phyloP scores from a whole-genome alignment of 1,140 invertebrate species.

The Triops cancriformis region DNA sequence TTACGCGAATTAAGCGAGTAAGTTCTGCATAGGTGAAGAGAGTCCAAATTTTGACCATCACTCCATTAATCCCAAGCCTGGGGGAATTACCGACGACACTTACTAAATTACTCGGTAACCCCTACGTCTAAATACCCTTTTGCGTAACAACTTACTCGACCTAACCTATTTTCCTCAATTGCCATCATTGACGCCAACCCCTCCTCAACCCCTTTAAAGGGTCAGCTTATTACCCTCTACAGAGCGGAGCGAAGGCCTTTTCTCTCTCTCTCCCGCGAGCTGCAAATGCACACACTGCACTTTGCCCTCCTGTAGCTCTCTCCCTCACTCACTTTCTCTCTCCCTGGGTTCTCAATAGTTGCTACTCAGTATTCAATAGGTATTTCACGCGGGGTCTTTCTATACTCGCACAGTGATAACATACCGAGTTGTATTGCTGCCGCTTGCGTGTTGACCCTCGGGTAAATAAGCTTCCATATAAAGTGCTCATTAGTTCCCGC shows the following conservation, averaged over 20 bases:
- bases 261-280: neutral
- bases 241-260: neutral
- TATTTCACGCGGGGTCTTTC: neutral
- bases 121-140: neutral
- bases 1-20: no score
- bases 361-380: conserved; percentile 13
- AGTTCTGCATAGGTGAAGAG: no score
- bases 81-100: no score
- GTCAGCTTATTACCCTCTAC: neutral
- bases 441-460: conserved; percentile 11
- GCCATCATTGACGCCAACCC: neutral
- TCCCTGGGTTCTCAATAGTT: neutral
- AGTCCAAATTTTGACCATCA: no score
- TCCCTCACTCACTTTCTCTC: neutral
- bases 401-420: conserved; percentile 3
- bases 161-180: neutral
- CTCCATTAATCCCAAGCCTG: no score
- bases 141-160: neutral
- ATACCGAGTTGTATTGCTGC: neutral
- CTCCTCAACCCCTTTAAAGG: neutral
- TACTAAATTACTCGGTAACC: neutral
- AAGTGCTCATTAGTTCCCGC: conserved; percentile 2
- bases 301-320: neutral
- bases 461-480: conserved; percentile 11
- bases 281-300: conserved; percentile 1